Evolutionary conservation across 2,797 vertebrate genomes (phyloP).

Genomic region (Chaunax sp.): DNA sequence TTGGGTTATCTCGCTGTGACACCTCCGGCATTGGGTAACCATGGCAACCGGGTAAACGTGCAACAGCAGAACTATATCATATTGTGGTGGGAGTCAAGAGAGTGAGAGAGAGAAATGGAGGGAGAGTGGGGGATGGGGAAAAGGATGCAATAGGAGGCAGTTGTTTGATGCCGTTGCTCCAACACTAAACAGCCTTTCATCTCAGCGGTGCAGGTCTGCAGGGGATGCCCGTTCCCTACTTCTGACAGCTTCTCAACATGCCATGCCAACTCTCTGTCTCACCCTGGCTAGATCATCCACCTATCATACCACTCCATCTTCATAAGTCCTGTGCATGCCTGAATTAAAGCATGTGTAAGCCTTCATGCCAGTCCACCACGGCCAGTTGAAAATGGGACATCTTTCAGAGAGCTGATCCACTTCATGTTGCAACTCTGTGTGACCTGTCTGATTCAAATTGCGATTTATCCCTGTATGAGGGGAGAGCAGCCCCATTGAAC

Average conservation of each 20-base stretch:
- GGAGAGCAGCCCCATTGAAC: slow-evolving; percentile 77
- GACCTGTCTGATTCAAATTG: slow-evolving; percentile 79
- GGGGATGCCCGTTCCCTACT: slow-evolving; percentile 77
- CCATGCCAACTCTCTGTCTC: slow-evolving; percentile 71
- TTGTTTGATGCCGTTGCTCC: slow-evolving; percentile 83
- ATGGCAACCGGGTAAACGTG: slow-evolving; percentile 86
- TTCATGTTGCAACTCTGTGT: slow-evolving; percentile 71
- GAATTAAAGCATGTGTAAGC: slow-evolving; percentile 75
- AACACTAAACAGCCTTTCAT: slow-evolving; percentile 84
- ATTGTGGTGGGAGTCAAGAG: slow-evolving; percentile 76
- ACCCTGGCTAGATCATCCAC: slow-evolving; percentile 70
- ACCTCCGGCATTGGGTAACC: slow-evolving; percentile 80
- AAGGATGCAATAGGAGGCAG: slow-evolving; percentile 78
- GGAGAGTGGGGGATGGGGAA: slow-evolving; percentile 73
- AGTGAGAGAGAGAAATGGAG: slow-evolving; percentile 61
- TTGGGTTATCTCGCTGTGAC: slow-evolving; percentile 80
- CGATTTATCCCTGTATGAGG: slow-evolving; percentile 72
- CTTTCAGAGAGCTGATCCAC: slow-evolving; percentile 68
- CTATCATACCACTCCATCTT: slow-evolving; percentile 68
- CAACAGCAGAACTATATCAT: slow-evolving; percentile 78
- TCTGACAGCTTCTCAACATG: slow-evolving; percentile 78
- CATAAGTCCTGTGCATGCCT: slow-evolving; percentile 55
- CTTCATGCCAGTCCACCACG: slow-evolving; percentile 49
- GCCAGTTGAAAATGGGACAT: slow-evolving; percentile 60
- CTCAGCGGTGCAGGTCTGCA: slow-evolving; percentile 78